These are phyloP conservation scores for Hymenopus coronatus DNA, from an alignment of 2,888 invertebrate genomes.

Conservation along the genomic window DNA sequence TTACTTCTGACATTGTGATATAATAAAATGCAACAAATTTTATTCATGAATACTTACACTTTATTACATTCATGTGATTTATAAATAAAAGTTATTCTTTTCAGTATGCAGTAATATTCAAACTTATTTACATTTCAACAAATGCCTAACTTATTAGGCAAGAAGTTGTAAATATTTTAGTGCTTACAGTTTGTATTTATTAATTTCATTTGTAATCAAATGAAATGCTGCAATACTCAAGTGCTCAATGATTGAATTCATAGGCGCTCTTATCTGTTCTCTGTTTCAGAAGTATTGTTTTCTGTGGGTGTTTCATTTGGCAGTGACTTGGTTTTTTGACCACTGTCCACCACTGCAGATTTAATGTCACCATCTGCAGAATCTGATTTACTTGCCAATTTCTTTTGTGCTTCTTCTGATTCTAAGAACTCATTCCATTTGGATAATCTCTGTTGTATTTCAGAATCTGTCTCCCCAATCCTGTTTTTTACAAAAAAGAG, in stretches of 20 bases:
- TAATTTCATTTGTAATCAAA: not conserved
- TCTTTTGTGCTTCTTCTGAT: conserved; percentile 50
- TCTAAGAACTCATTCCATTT: conserved; percentile 87
- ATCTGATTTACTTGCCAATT: not conserved
- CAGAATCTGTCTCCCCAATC: conserved; percentile 86
- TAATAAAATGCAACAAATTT: not conserved
- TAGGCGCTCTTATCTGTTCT: not conserved
- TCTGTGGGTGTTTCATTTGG: not conserved
- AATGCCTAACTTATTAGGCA: not conserved
- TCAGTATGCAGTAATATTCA: not conserved
- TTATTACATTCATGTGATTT: not conserved
- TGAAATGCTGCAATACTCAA: not conserved
- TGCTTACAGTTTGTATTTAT: not conserved
- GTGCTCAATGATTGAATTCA: not conserved
- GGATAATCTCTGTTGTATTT: conserved; percentile 73
- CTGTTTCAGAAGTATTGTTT: not conserved
- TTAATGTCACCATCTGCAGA: not conserved
- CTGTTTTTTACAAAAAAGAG: conserved; percentile 44
- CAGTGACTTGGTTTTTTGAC: not conserved
- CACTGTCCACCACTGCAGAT: not conserved
- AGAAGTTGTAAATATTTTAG: not conserved
- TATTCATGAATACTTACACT: not conserved
- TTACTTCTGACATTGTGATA: not conserved
- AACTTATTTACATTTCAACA: not conserved
- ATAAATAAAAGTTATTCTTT: not conserved